These are phyloP conservation scores for Platyscapa corneri DNA, from an alignment of 1,140 invertebrate genomes.

Conservation along the genomic window DNA sequence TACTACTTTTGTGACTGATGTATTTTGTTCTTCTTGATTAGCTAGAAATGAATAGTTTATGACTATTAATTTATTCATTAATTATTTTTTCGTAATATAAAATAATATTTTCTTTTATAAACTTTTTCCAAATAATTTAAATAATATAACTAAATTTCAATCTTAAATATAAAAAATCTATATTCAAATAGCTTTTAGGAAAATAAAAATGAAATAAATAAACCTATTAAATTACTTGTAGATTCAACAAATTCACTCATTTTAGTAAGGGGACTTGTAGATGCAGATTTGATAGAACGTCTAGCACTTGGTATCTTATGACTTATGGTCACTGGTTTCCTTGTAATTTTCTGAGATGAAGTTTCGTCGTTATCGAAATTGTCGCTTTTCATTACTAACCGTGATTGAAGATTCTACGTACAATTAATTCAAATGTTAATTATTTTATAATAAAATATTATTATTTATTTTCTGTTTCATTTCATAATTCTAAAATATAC, in stretches of 20 bases:
- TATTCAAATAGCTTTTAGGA: too few relatives aligned
- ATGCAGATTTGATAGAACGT: conserved; percentile 30
- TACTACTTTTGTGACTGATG: conserved; percentile 18
- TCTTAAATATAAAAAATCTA: too few relatives aligned
- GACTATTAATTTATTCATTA: not conserved
- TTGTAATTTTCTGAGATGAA: not conserved
- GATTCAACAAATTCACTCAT: not conserved
- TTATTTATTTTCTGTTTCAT: not conserved
- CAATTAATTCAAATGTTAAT: not conserved
- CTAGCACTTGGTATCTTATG: not conserved
- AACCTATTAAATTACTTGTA: not conserved
- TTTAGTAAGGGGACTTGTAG: not conserved
- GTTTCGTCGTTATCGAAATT: not conserved
- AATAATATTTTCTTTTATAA: too few relatives aligned
- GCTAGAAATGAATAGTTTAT: not conserved
- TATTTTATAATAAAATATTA: not conserved
- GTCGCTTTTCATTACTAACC: not conserved
- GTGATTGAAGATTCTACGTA: not conserved
- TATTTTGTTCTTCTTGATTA: not conserved
- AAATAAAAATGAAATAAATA: not conserved
- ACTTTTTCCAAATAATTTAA: too few relatives aligned
- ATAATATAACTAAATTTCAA: too few relatives aligned
- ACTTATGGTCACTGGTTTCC: not conserved
- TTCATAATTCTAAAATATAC: not conserved
- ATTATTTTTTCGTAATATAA: too few relatives aligned